These are phyloP conservation scores for Zaprionus lineosus DNA, from an alignment of 2,888 invertebrate genomes.

Conservation along the genomic window DNA sequence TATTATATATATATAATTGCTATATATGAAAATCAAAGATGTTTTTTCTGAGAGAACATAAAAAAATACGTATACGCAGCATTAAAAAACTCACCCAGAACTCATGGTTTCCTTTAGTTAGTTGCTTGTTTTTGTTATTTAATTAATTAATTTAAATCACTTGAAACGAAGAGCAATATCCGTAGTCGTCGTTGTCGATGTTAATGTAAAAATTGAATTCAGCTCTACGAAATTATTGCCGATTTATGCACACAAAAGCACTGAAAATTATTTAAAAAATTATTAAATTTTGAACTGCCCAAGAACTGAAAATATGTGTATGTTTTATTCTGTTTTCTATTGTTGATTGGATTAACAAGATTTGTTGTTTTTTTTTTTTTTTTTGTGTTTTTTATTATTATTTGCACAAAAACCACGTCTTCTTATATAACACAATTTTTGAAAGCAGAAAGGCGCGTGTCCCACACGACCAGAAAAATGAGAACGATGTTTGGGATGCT, in stretches of 20 bases:
- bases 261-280: conserved; percentile 55
- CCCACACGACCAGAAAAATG: conserved; percentile 7
- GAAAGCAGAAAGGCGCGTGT: conserved; percentile 20
- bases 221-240: conserved; percentile 49
- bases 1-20: too few species aligned
- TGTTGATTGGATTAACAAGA: too few species aligned
- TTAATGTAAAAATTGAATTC: conserved; percentile 48
- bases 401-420: conserved; percentile 58
- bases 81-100: conserved; percentile 70
- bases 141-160: conserved; percentile 6
- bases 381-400: conserved; percentile 2
- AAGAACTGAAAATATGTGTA: too few species aligned
- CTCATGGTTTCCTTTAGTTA: conserved; percentile 51
- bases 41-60: too few species aligned
- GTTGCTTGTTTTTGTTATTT: conserved; percentile 16
- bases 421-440: conserved; percentile 59
- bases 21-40: too few species aligned
- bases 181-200: conserved; percentile 41
- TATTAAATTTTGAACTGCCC: too few species aligned
- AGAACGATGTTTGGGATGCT: too few species aligned
- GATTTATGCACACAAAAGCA: conserved; percentile 68
- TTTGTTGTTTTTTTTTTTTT: conserved; percentile 7
- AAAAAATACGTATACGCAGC: too few species aligned
- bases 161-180: conserved; percentile 25
- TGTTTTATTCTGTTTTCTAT: too few species aligned